A percentile compares a stretch with the other conserved stretches of the same genome.
These are phyloP conservation scores for Dreissena polymorpha DNA, from an alignment of 1,140 invertebrate species.

Conservation along the genomic window DNA sequence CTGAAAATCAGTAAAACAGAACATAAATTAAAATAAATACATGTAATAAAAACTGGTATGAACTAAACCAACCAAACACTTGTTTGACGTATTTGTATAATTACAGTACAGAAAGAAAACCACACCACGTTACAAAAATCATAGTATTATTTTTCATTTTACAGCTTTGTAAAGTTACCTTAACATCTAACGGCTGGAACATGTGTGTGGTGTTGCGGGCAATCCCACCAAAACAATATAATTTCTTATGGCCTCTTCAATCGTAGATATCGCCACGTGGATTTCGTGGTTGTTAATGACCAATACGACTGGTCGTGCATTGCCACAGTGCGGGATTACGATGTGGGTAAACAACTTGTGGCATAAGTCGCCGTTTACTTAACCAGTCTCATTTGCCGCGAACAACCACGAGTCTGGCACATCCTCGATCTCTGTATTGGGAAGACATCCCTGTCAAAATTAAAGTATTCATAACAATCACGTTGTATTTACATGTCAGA, in stretches of 20 bases:
- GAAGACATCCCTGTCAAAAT: neutral
- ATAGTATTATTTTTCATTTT: no score
- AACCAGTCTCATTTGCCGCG: neutral
- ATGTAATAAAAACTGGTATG: neutral
- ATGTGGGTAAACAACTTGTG: neutral
- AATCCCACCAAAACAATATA: conserved; percentile 40
- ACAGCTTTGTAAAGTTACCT: conserved; percentile 14
- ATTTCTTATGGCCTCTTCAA: conserved; percentile 60
- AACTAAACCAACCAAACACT: neutral
- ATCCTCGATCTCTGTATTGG: neutral
- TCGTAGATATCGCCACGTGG: conserved; percentile 68
- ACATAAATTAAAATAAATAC: neutral
- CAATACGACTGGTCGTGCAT: conserved; percentile 33
- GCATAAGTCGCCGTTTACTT: neutral
- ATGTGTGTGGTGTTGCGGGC: conserved; percentile 51
- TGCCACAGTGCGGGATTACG: conserved; percentile 12
- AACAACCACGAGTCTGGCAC: neutral
- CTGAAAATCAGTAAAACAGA: neutral
- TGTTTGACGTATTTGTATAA: neutral
- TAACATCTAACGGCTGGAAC: conserved; percentile 55
- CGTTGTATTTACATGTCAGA: no score
- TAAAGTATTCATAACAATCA: neutral
- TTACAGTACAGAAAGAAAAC: neutral
- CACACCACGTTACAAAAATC: neutral
- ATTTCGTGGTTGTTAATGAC: conserved; percentile 71